Base-by-base conservation (phyloP, 1,140 invertebrate species). In the Drosophila sp. region DNA sequence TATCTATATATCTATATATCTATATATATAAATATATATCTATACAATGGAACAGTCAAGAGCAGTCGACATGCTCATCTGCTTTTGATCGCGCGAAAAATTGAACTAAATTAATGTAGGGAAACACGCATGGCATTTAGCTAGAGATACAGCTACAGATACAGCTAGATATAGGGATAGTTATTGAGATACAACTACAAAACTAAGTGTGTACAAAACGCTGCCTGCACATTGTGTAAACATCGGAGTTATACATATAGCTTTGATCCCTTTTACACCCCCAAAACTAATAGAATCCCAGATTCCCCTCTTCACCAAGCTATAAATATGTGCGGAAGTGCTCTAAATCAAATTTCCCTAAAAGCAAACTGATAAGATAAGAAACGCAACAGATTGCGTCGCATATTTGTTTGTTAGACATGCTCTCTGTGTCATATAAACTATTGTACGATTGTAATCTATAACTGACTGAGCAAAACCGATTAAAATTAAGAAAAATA, bases 1-100 rank as follows among this genome's bases (percentile, higher is more conserved):
- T 21, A 4, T 21, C 1, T 63, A 57, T 80, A 76, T 78, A 76
- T 46, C 73, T 59, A 67, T 64, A 82, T 57, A 63, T 65, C 51
- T 41, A 59, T 36, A 21, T 53, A 48, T 36, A 58, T 45, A 75
- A 2, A 29, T 41, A 59, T 36, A 21, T 53, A 48, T 36, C 53
- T 45, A 75, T 21, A 29, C 32, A 57, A 86, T 86, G 77, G 43
- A 43, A n/a, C 54, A 25, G 57, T 34, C 16, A 43, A 34, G 57
- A 62, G 11, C 58, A 38, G 72, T 43, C 75, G 83, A 84, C 80
- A 83, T 83, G 80, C 80, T 83, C 80, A 83, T 83, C 80, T 84
- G 80, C 69, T 83, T 89, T 72, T 83, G 83, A 89, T 89, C 83
- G 82, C 82, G 83, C 83, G 83, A 89, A 82, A 87, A 82, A 87